Percentiles rank a stretch among this genome's conserved stretches.
phyloP scores from a whole-genome alignment of 2,888 invertebrate species.

The Mactromeris polynyma region DNA sequence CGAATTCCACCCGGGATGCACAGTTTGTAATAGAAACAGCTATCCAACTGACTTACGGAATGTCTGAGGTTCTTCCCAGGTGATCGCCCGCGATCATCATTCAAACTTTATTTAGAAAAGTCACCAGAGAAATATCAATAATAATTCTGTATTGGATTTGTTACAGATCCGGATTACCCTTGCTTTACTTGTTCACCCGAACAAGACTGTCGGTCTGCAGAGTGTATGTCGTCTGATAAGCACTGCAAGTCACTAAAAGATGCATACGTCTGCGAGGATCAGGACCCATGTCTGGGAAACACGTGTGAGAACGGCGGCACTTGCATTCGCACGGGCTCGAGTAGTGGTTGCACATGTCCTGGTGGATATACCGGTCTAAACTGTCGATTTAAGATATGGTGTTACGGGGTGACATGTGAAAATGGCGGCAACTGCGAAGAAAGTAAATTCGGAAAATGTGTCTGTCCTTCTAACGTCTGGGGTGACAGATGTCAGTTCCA shows the following conservation, averaged over 20 bases:
- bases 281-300: not conserved
- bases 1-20: no score
- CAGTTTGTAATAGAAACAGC: no score
- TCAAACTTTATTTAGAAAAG: no score
- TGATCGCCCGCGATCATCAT: no score
- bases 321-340: not conserved
- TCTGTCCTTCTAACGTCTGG: constrained; percentile 25
- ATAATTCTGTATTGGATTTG: no score
- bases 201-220: not conserved
- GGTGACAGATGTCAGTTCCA: constrained; percentile 41
- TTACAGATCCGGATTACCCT: constrained; percentile 26
- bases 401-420: constrained; percentile 27
- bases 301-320: constrained; percentile 32
- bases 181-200: not conserved
- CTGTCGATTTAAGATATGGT: constrained; percentile 6
- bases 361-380: not conserved
- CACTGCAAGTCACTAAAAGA: constrained; percentile 8
- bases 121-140: no score
- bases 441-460: constrained; percentile 2
- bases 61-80: no score
- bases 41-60: no score
- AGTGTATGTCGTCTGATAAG: constrained; percentile 10
- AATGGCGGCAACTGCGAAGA: constrained; percentile 50
- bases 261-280: constrained; percentile 3
- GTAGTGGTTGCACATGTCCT: not conserved